A percentile compares a stretch with the other conserved stretches of the same genome.
These are phyloP conservation scores for Epinephelus fuscoguttatus DNA, from an alignment of 2,113 vertebrate genomes.

Conservation along the genomic window DNA sequence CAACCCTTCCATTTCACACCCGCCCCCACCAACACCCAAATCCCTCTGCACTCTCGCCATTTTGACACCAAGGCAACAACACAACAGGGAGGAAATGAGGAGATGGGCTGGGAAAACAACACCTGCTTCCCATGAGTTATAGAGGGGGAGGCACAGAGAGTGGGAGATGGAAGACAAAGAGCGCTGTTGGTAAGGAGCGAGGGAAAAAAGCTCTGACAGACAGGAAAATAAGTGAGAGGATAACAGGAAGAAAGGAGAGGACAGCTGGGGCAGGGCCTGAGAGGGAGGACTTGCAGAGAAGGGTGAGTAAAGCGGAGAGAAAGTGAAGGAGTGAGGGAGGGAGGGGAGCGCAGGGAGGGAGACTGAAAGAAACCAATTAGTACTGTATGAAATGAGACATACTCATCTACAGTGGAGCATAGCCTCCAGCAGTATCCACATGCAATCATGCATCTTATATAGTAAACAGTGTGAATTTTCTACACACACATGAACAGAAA, in stretches of 20 bases:
- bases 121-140: slow-evolving; percentile 64
- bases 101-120: slow-evolving; percentile 55
- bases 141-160: slow-evolving; percentile 8
- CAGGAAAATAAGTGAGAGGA: not conserved
- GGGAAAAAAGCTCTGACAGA: slow-evolving; percentile 4
- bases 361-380: slow-evolving; percentile 52
- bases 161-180: not conserved
- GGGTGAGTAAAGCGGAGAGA: slow-evolving; percentile 4
- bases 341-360: not conserved
- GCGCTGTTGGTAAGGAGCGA: slow-evolving; percentile 7
- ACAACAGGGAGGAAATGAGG: slow-evolving; percentile 55
- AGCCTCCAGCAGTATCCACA: slow-evolving; percentile 8
- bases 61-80: slow-evolving; percentile 54
- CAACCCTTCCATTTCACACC: slow-evolving; percentile 39
- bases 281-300: not conserved
- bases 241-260: slow-evolving; percentile 1
- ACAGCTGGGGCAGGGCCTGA: slow-evolving; percentile 15
- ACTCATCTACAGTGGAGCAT: slow-evolving; percentile 21
- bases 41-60: slow-evolving; percentile 28
- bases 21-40: slow-evolving; percentile 1
- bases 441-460: not conserved
- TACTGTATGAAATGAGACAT: slow-evolving; percentile 40
- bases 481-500: not conserved
- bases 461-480: not conserved
- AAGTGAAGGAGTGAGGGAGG: not conserved